phyloP scores from a whole-genome alignment of 2,113 vertebrate genomes.

The Phocoena sinus region DNA sequence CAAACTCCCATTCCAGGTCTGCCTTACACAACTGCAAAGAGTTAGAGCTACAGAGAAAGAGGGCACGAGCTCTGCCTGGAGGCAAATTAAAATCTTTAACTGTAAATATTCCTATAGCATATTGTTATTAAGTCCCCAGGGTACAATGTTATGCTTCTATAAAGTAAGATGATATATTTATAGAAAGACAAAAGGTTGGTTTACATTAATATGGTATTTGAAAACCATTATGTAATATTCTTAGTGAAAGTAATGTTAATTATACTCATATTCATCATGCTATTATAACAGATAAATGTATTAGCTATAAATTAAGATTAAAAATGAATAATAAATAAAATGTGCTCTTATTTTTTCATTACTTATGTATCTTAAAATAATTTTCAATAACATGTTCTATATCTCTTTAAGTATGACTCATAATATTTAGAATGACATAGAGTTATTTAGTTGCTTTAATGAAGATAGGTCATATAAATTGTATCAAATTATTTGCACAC shows the following conservation, averaged over 20 bases:
- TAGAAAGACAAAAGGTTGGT: not conserved
- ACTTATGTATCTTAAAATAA: not conserved
- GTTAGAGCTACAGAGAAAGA: not conserved
- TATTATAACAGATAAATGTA: not conserved
- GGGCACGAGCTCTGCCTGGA: not conserved
- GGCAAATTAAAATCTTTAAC: not conserved
- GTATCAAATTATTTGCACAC: not conserved
- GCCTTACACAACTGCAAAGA: not conserved
- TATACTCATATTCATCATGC: not conserved
- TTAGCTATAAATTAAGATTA: not conserved
- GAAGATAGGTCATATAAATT: not conserved
- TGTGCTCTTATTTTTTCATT: not conserved
- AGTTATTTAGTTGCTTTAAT: not conserved
- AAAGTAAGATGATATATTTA: not conserved
- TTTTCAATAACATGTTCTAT: not conserved
- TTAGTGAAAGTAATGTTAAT: not conserved
- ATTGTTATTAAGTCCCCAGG: not conserved
- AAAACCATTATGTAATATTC: not conserved
- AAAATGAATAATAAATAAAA: not conserved
- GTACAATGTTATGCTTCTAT: not conserved
- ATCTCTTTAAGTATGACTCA: not conserved
- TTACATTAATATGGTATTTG: not conserved
- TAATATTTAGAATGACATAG: not conserved
- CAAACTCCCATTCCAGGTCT: not conserved
- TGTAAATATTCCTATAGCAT: not conserved